Base-by-base conservation (phyloP, 2,888 invertebrate species). In the Drosophila ochracea region DNA sequence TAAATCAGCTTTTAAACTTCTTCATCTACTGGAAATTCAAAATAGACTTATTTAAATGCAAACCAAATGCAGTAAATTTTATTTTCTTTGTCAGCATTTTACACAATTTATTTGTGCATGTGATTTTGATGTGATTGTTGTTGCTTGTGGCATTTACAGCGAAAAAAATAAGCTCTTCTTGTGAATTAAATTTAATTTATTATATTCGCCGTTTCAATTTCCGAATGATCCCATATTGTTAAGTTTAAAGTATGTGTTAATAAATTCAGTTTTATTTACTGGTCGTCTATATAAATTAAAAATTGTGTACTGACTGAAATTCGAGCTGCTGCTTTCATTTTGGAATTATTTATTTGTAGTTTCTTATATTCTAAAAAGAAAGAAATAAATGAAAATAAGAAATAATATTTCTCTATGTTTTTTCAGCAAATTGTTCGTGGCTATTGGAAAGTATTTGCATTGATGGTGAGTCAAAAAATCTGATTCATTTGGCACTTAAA, bases 171-270 rank as follows among this genome's bases (percentile, higher is more conserved):
- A 82, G 72, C 76, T 78, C 58, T 58, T 78, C 76, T 69, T 84
- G 85, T 87, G 89, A 89, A 89, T 85, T 73, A 72, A 87, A 89
- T 89, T 87, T 59, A 89, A 85, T 89, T 89, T 84, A 87, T 87
- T 89, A 84, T 78, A 55, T 49, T 59, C 41, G 49, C 63, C 43
- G 25, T 41, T 28, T 47, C 58, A 49, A 54, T 69, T 63, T 59
- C 55, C 53, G 31, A 39, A 63, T 65, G 50, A 53, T 59, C 66
- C 33, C 53, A 39, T 55, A 57, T 73, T 73, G 60, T 33, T 62
- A 58, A 37, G 39, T 54, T 58, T 49, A 54, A 25, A 35, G 55
- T 57, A 72, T 80, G 75, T 62, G 69, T 76, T 73, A 78, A 80
- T 81, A 81, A 78, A 87, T 85, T 71, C 63, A 59, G 71, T 85